Conservation (phyloP, 2,888 invertebrate species). For the Yponomeuta sedellus region DNA sequence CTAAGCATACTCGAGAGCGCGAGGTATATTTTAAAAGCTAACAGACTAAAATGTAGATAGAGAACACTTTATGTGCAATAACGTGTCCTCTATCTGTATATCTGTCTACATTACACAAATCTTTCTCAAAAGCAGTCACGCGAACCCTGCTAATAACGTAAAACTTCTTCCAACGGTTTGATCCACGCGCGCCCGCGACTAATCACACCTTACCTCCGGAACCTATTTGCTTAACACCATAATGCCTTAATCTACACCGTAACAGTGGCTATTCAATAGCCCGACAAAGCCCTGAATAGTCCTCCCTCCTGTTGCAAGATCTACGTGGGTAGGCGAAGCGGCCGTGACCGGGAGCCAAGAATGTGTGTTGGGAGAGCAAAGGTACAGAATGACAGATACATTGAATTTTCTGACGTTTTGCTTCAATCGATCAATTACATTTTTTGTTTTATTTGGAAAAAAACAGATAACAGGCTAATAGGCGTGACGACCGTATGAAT, state of each 20-base stretch:
- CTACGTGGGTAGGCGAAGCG: neutral
- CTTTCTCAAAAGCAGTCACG: too few species aligned
- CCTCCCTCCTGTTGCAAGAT: neutral
- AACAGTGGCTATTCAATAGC: neutral
- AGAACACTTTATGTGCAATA: too few species aligned
- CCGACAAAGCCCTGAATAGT: neutral
- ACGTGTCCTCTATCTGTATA: too few species aligned
- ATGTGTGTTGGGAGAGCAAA: neutral
- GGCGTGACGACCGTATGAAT: too few species aligned
- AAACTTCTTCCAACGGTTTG: neutral
- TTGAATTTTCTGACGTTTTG: neutral
- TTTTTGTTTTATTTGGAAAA: too few species aligned
- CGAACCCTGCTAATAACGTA: neutral
- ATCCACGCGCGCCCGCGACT: neutral
- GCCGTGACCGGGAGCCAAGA: neutral
- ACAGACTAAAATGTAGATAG: too few species aligned
- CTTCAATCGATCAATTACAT: too few species aligned
- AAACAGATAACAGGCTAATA: too few species aligned
- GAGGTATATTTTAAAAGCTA: too few species aligned
- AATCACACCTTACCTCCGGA: neutral
- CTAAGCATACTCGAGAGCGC: too few species aligned
- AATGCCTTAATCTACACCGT: neutral
- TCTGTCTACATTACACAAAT: too few species aligned
- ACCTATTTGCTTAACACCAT: slow-evolving; percentile 3
- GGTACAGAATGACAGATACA: neutral